These are phyloP conservation scores for Malacosoma neustria DNA, from an alignment of 2,888 invertebrate species.

Conservation along the genomic window DNA sequence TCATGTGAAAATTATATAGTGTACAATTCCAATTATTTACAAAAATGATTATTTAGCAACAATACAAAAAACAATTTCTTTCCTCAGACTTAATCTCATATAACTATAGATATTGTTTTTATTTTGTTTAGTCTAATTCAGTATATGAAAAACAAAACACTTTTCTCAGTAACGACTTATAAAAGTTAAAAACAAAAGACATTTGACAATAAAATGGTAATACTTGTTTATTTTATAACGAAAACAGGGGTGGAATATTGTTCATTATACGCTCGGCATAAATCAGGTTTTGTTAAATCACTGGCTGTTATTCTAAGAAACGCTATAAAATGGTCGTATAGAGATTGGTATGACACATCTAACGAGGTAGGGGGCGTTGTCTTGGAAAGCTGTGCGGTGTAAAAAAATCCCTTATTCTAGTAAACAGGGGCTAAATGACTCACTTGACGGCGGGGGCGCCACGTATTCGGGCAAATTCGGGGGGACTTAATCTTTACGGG, in stretches of 20 bases:
- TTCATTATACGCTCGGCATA: not conserved
- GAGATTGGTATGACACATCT: slow-evolving; percentile 47
- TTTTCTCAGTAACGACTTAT: slow-evolving; percentile 1
- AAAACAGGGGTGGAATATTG: not conserved
- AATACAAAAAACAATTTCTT: too few species aligned
- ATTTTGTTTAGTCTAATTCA: too few species aligned
- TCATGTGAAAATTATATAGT: too few species aligned
- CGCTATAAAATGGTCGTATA: slow-evolving; percentile 40
- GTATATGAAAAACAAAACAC: too few species aligned
- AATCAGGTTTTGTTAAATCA: slow-evolving; percentile 25
- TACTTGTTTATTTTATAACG: not conserved
- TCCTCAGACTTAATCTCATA: too few species aligned
- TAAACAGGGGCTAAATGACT: slow-evolving; percentile 73
- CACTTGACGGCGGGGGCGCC: slow-evolving; percentile 62
- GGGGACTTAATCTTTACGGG: slow-evolving; percentile 71
- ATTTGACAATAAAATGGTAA: not conserved
- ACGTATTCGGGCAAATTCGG: slow-evolving; percentile 51
- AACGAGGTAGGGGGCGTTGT: slow-evolving; percentile 33
- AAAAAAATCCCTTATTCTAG: slow-evolving; percentile 72
- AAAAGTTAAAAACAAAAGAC: slow-evolving; percentile 6
- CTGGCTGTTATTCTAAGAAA: slow-evolving; percentile 36
- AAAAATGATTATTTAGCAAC: too few species aligned
- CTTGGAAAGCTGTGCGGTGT: slow-evolving; percentile 56
- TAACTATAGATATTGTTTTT: too few species aligned
- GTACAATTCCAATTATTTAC: too few species aligned